These are phyloP conservation scores for Microctonus aethiopoides DNA, from an alignment of 2,888 invertebrate genomes.

Conservation along the genomic window DNA sequence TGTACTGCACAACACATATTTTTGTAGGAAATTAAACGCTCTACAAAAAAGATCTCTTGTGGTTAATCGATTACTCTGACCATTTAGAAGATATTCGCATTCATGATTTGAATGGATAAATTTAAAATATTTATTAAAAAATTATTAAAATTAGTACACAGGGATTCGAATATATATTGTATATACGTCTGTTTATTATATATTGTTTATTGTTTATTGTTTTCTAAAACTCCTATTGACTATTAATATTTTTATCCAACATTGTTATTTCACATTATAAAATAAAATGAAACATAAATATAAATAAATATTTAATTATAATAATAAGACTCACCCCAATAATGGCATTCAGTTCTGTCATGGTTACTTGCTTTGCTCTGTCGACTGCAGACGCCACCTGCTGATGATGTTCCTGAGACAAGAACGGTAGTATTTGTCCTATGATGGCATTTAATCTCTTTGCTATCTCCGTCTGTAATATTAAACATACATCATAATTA, in stretches of 20 bases:
- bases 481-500: conserved; percentile 31
- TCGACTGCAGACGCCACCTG: conserved; percentile 94
- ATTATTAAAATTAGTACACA: too few relatives aligned
- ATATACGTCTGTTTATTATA: too few relatives aligned
- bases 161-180: too few relatives aligned
- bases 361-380: conserved; percentile 93
- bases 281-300: not conserved
- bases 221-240: conserved; percentile 3
- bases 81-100: too few relatives aligned
- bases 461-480: conserved; percentile 90
- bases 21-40: too few relatives aligned
- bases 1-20: too few relatives aligned
- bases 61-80: too few relatives aligned
- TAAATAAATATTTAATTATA: not conserved
- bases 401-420: conserved; percentile 91
- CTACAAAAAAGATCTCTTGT: too few relatives aligned
- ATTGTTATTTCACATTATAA: conserved; percentile 20
- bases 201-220: conserved; percentile 58
- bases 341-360: conserved; percentile 93
- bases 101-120: too few relatives aligned
- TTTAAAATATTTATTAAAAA: too few relatives aligned
- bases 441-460: conserved; percentile 94
- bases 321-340: conserved; percentile 81
- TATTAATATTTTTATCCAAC: conserved; percentile 21
- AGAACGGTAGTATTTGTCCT: conserved; percentile 92